phyloP scores from a whole-genome alignment of 2,113 vertebrate genomes.

The Lethenteron camtschaticum region DNA sequence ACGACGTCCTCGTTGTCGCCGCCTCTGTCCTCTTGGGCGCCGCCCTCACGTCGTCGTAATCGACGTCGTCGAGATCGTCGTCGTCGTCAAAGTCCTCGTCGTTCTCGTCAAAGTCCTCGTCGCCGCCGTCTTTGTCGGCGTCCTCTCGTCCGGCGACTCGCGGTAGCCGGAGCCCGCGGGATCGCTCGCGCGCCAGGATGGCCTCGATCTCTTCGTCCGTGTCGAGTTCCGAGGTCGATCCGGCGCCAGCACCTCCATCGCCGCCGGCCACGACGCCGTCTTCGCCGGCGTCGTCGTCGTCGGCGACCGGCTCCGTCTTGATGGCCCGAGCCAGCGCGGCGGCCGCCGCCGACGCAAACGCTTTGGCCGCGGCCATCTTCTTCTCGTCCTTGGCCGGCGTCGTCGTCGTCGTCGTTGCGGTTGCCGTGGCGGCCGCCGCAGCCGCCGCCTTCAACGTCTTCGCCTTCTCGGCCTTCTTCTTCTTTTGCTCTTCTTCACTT shows the following conservation, averaged over 20 bases:
- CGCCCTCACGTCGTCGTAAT: not conserved
- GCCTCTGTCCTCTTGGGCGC: not conserved
- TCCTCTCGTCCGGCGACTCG: not conserved
- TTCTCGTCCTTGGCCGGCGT: not conserved
- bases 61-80: not conserved
- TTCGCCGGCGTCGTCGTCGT: not conserved
- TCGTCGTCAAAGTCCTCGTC: not conserved
- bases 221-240: constrained; percentile 2
- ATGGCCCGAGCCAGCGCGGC: not conserved
- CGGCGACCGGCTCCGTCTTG: not conserved
- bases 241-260: not conserved
- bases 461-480: not conserved
- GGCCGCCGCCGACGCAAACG: not conserved
- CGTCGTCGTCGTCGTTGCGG: not conserved
- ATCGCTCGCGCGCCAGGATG: not conserved
- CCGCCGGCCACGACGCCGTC: not conserved
- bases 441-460: not conserved
- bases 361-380: not conserved
- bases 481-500: not conserved
- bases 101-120: not conserved
- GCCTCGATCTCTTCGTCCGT: not conserved
- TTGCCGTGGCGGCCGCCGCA: not conserved
- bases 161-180: not conserved
- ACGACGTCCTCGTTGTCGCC: not conserved
- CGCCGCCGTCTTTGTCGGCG: not conserved